Evolutionary conservation across 2,888 invertebrate genomes (phyloP).

Genomic region (Branchipolynoe longqiensis): DNA sequence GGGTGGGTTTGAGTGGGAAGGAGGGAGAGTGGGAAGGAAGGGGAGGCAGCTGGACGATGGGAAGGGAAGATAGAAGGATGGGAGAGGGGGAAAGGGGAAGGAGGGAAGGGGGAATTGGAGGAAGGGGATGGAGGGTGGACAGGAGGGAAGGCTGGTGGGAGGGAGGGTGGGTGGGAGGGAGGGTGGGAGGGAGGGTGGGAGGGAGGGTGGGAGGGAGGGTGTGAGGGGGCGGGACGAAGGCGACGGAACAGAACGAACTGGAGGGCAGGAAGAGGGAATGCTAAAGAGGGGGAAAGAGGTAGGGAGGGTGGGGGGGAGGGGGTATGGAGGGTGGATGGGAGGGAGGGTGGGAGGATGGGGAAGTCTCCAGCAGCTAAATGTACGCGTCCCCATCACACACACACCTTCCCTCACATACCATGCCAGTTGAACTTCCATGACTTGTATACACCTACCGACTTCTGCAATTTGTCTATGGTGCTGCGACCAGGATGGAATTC

Average conservation of each 20-base stretch:
- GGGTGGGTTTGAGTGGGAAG: not conserved
- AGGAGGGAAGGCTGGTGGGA: not conserved
- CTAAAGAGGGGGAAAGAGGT: not conserved
- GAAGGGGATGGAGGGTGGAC: not conserved
- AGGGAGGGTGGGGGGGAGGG: not conserved
- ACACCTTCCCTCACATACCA: no score
- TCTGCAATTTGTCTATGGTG: no score
- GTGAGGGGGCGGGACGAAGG: not conserved
- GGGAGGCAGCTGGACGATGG: not conserved
- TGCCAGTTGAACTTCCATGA: no score
- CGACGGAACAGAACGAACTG: no score
- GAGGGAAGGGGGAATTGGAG: not conserved
- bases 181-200: not conserved
- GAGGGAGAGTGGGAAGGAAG: not conserved
- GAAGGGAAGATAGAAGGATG: not conserved
- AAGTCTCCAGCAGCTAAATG: no score
- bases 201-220: not conserved
- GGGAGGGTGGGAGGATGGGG: not conserved
- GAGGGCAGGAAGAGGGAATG: not conserved
- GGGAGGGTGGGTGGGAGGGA: not conserved
- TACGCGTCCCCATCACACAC: no score
- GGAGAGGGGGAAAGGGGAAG: not conserved
- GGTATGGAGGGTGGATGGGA: not conserved
- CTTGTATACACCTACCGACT: no score
- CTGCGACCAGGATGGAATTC: no score